A percentile compares a stretch with the other conserved stretches of the same genome.
Evolutionary conservation across 2,888 invertebrate species (phyloP).

Genomic region (Yponomeuta sedellus): DNA sequence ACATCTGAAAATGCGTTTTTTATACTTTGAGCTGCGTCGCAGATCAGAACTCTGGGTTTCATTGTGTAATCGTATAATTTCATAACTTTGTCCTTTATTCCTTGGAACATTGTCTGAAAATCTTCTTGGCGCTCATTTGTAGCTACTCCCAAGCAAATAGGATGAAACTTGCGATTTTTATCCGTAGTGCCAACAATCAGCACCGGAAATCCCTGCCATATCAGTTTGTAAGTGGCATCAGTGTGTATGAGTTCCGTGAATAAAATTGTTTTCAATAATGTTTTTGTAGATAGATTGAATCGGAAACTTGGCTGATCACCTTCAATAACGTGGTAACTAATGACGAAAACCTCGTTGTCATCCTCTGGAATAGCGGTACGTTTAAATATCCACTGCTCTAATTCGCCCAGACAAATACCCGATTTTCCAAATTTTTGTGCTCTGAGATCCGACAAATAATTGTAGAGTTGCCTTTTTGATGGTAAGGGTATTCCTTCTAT

Average conservation of each 20-base stretch:
- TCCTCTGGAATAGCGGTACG: slow-evolving; percentile 21
- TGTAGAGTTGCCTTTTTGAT: slow-evolving; percentile 19
- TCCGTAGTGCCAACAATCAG: slow-evolving; percentile 19
- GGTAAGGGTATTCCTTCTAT: slow-evolving; percentile 20
- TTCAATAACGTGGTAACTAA: slow-evolving; percentile 21
- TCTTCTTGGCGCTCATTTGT: slow-evolving; percentile 19
- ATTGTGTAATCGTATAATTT: slow-evolving; percentile 17
- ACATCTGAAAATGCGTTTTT: slow-evolving; percentile 18
- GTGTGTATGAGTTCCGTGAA: slow-evolving; percentile 21
- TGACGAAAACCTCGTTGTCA: slow-evolving; percentile 22
- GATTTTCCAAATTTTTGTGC: slow-evolving; percentile 18
- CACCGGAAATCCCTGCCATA: slow-evolving; percentile 21
- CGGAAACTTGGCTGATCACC: slow-evolving; percentile 18
- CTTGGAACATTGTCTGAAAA: slow-evolving; percentile 19
- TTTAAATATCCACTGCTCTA: slow-evolving; percentile 21
- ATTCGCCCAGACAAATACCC: slow-evolving; percentile 21
- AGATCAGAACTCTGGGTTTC: slow-evolving; percentile 17
- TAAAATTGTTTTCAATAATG: slow-evolving; percentile 19
- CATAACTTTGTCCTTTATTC: slow-evolving; percentile 17
- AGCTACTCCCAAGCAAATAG: slow-evolving; percentile 21
- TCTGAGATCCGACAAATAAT: slow-evolving; percentile 20
- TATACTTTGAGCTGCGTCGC: slow-evolving; percentile 17
- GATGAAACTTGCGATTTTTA: slow-evolving; percentile 20
- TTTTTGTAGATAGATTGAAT: slow-evolving; percentile 17
- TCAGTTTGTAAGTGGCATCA: slow-evolving; percentile 22